phyloP scores from a whole-genome alignment of 2,888 invertebrate species.

The Thymelicus acteon region DNA sequence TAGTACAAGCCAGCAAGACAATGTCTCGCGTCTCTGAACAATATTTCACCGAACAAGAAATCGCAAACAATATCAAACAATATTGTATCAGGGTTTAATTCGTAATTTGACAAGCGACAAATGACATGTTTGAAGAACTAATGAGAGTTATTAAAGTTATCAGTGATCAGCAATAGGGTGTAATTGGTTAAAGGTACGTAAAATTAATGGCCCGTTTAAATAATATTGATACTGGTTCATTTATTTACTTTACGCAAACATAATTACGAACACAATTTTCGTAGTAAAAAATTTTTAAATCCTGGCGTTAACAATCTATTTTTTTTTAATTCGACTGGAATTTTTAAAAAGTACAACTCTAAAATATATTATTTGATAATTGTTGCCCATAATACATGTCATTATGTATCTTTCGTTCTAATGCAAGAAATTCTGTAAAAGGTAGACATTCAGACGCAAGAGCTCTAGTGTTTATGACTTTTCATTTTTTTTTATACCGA shows the following conservation, averaged over 20 bases:
- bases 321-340: too few relatives aligned
- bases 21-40: slow-evolving; percentile 18
- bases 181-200: slow-evolving; percentile 9
- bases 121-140: slow-evolving; percentile 32
- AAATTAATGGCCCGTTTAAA: slow-evolving; percentile 1
- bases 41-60: slow-evolving; percentile 21
- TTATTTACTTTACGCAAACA: neutral
- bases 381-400: too few relatives aligned
- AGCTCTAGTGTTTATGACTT: too few relatives aligned
- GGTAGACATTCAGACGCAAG: too few relatives aligned
- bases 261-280: too few relatives aligned
- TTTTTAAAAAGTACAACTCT: too few relatives aligned
- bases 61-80: slow-evolving; percentile 22
- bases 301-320: too few relatives aligned
- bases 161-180: slow-evolving; percentile 20
- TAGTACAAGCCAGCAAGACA: slow-evolving; percentile 42
- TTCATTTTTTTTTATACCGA: too few relatives aligned
- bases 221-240: neutral
- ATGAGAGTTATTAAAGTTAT: slow-evolving; percentile 34
- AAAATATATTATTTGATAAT: too few relatives aligned
- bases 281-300: too few relatives aligned
- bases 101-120: slow-evolving; percentile 32
- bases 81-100: slow-evolving; percentile 18
- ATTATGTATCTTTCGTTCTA: too few relatives aligned
- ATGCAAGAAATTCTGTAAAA: too few relatives aligned